Evolutionary conservation across 1,140 invertebrate genomes (phyloP).

Genomic region (Drosophila oshimai): DNA sequence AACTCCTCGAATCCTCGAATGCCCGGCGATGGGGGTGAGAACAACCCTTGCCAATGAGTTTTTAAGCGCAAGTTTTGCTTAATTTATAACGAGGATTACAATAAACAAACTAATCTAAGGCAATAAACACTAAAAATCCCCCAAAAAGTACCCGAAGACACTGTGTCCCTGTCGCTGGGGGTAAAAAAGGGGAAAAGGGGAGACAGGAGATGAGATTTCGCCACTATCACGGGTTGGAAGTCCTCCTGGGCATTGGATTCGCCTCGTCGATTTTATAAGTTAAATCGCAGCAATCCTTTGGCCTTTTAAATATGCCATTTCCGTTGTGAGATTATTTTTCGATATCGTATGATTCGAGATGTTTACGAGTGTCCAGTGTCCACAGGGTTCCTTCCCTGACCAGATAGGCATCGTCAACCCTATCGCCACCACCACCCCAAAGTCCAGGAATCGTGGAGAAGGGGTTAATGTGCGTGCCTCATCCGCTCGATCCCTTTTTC

Average conservation of each 20-base stretch:
- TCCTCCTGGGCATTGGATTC: conserved; percentile 20
- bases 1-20: neutral
- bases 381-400: conserved; percentile 38
- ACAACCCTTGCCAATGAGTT: conserved; percentile 66
- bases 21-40: neutral
- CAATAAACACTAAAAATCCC: conserved; percentile 81
- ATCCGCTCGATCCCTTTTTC: conserved; percentile 68
- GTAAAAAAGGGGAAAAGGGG: neutral
- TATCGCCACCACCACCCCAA: neutral
- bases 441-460: conserved; percentile 17
- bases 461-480: conserved; percentile 58
- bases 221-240: conserved; percentile 10
- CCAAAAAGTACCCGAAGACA: conserved; percentile 57
- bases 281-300: conserved; percentile 75
- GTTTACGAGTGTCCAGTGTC: conserved; percentile 69
- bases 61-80: conserved; percentile 74
- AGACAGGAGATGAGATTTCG: conserved; percentile 26
- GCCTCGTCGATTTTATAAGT: conserved; percentile 59
- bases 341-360: conserved; percentile 75
- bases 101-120: conserved; percentile 80
- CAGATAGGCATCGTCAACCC: conserved; percentile 63
- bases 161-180: conserved; percentile 8
- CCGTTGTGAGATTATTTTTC: conserved; percentile 77
- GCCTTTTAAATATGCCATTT: conserved; percentile 80
- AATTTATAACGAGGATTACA: conserved; percentile 81